phyloP scores from a whole-genome alignment of 2,888 invertebrate genomes.

The Agrochola litura region DNA sequence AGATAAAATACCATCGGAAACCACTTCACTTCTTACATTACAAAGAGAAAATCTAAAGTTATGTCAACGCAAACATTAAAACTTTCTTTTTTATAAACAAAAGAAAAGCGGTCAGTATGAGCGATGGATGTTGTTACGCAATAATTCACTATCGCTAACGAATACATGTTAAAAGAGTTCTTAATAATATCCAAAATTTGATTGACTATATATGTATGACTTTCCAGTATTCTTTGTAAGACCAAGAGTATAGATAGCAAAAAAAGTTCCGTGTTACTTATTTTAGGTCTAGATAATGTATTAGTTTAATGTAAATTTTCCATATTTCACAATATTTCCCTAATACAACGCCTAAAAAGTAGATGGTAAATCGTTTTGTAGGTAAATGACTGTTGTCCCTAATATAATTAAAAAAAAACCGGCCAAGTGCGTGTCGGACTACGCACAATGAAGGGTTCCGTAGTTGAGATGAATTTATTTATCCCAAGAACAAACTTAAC shows the following conservation, averaged over 20 bases:
- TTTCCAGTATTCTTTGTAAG: not conserved
- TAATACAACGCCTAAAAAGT: not conserved
- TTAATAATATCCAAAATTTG: constrained; percentile 11
- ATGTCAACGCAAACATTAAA: constrained; percentile 55
- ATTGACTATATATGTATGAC: not conserved
- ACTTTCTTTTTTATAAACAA: constrained; percentile 65
- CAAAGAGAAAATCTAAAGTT: constrained; percentile 54
- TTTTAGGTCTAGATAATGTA: not conserved
- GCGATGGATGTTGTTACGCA: constrained; percentile 52
- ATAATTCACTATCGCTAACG: constrained; percentile 46
- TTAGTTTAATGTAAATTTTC: too few relatives aligned
- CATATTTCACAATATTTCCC: not conserved
- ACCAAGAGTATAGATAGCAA: not conserved
- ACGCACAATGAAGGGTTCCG: too few relatives aligned
- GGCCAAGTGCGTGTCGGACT: too few relatives aligned
- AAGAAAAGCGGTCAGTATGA: constrained; percentile 55
- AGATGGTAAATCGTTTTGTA: not conserved
- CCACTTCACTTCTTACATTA: constrained; percentile 9
- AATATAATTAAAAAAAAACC: too few relatives aligned
- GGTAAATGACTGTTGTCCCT: not conserved
- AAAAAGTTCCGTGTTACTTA: not conserved
- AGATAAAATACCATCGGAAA: not conserved
- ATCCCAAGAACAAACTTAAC: too few relatives aligned
- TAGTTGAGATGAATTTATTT: too few relatives aligned
- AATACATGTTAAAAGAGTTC: constrained; percentile 43